Percentiles rank a stretch among this genome's conserved stretches.
phyloP scores from a whole-genome alignment of 2,797 vertebrate genomes.

The Chaenodraco wilsoni region DNA sequence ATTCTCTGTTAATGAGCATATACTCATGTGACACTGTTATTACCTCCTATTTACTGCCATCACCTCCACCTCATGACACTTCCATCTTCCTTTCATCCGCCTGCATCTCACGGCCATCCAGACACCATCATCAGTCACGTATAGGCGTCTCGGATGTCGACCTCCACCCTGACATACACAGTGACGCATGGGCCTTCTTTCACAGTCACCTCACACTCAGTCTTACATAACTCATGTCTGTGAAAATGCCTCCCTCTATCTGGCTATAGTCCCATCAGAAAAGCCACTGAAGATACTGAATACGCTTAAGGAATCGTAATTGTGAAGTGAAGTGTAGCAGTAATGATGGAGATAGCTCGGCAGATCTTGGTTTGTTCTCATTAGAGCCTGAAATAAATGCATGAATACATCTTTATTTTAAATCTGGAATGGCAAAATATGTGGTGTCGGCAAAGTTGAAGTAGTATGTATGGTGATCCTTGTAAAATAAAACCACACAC shows the following conservation, averaged over 20 bases:
- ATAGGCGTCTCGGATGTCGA: conserved; percentile 34
- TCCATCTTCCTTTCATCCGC: conserved; percentile 59
- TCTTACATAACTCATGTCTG: conserved; percentile 50
- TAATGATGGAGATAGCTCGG: conserved; percentile 30
- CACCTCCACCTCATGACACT: conserved; percentile 42
- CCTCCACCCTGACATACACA: conserved; percentile 50
- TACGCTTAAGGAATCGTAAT: conserved; percentile 37
- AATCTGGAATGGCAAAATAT: background rate
- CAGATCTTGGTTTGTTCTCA: background rate
- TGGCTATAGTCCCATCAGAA: conserved; percentile 14
- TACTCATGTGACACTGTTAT: conserved; percentile 34
- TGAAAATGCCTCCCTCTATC: conserved; percentile 50
- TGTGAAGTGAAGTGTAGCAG: conserved; percentile 43
- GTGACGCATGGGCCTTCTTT: conserved; percentile 55
- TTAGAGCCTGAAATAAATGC: conserved; percentile 1
- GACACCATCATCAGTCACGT: conserved; percentile 47
- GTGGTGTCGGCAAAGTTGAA: background rate
- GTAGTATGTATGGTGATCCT: background rate
- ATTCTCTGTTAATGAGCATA: conserved; percentile 28
- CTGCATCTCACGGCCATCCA: conserved; percentile 42
- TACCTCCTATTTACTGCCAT: conserved; percentile 46
- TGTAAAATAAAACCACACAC: background rate
- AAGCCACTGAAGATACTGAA: conserved; percentile 3
- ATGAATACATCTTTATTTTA: background rate
- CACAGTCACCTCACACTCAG: conserved; percentile 42